Base-by-base conservation (phyloP, 1,140 invertebrate genomes). In the Cephus cinctus region DNA sequence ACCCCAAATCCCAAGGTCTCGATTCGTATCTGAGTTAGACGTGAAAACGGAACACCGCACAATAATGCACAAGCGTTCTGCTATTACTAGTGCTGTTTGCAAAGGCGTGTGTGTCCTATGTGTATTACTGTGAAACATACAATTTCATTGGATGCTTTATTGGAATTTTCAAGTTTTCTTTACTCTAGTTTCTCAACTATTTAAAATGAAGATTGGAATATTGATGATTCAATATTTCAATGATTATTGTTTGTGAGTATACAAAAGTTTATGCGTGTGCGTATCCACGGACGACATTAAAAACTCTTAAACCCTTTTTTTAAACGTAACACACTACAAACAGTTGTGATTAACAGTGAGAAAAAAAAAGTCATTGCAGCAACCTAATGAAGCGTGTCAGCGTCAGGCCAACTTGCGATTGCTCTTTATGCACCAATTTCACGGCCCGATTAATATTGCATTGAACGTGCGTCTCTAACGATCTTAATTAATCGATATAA, bases 381-480 rank as follows among this genome's bases (percentile, higher is more conserved):
- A 69, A 71, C 61, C 68, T 70, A 73, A 59, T 50, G 57, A 71
- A 71, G 70, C 68, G 56, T n/a, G n/a, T 65, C 61, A 71, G 61
- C 63, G 50, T 56, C 22, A 54, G 54, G 59, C 48, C 31, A 59
- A 54, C 45, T 19, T 23, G 23, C 12, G 27, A 52, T 23, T 31
- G 47, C 54, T 42, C 53, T 43, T 52, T 46, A 47, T 21, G 22
- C 42, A 27, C 14, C 4, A 16, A 12, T 1, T n/a, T n/a, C n/a
- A n/a, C n/a, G n/a, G n/a, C n/a, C n/a, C n/a, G n/a, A n/a, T n/a
- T n/a, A n/a, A n/a, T n/a, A n/a, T n/a, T n/a, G n/a, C n/a, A n/a
- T n/a, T n/a, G n/a, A n/a, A n/a, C n/a, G n/a, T n/a, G n/a, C n/a
- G n/a, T n/a, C n/a, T n/a, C n/a, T n/a, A n/a, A n/a, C n/a, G n/a